phyloP scores from a whole-genome alignment of 2,113 vertebrate species.

The Cavia aperea region DNA sequence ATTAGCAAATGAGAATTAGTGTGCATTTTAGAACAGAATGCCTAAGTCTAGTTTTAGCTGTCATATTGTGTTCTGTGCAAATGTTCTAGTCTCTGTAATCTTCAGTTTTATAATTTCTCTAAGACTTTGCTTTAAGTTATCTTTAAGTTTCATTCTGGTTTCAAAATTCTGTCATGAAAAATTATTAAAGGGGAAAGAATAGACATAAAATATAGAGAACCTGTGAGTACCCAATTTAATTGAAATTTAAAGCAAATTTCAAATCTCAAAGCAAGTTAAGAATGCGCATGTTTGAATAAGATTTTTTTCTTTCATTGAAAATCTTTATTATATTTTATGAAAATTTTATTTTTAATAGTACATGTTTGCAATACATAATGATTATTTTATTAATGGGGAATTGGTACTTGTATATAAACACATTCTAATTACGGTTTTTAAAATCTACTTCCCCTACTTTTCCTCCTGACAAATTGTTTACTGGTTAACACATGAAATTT shows the following conservation, averaged over 20 bases:
- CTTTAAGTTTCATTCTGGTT: slow-evolving; percentile 26
- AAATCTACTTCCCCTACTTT: no score
- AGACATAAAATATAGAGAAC: slow-evolving; percentile 32
- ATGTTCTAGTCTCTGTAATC: background rate
- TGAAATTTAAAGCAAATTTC: slow-evolving; percentile 47
- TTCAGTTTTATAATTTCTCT: slow-evolving; percentile 25
- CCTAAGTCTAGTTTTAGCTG: background rate
- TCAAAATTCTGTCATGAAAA: slow-evolving; percentile 30
- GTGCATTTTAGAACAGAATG: background rate
- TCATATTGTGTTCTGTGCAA: background rate
- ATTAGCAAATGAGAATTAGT: background rate
- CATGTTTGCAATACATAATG: no score
- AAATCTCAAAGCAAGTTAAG: slow-evolving; percentile 46
- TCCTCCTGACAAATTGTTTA: no score
- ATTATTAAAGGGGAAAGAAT: slow-evolving; percentile 19
- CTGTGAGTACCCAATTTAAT: slow-evolving; percentile 23
- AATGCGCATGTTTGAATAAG: slow-evolving; percentile 61
- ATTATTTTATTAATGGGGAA: no score
- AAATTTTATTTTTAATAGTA: background rate
- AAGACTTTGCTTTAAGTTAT: background rate
- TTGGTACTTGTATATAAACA: no score
- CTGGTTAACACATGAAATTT: slow-evolving; percentile 62
- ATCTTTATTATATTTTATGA: slow-evolving; percentile 49
- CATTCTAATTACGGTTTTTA: no score
- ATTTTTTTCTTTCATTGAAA: background rate